Evolutionary conservation across 2,888 invertebrate species (phyloP).

Genomic region (Drosophila imparisetae): DNA sequence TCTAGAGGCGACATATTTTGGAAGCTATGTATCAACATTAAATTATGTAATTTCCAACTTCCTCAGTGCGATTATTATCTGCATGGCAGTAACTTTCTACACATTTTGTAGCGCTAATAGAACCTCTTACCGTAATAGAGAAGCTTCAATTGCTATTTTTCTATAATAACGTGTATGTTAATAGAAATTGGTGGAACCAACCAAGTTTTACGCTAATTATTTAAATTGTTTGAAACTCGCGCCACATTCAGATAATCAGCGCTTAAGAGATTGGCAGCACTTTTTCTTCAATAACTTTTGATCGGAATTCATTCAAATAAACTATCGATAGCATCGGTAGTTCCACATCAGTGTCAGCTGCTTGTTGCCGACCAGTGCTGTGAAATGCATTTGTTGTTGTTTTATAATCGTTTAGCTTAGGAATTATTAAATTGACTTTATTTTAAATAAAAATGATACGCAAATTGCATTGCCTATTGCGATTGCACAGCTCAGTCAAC

Average conservation of each 20-base stretch:
- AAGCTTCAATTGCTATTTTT: background rate
- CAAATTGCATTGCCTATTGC: slow-evolving; percentile 51
- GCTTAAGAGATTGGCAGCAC: slow-evolving; percentile 1
- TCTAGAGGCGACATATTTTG: background rate
- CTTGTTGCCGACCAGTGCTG: slow-evolving; percentile 36
- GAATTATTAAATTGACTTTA: slow-evolving; percentile 31
- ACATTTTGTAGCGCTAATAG: too few relatives aligned
- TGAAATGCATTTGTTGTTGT: slow-evolving; percentile 60
- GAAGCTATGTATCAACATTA: background rate
- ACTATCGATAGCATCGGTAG: slow-evolving; percentile 31
- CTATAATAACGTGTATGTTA: background rate
- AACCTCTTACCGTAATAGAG: too few relatives aligned
- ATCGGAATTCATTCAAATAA: background rate
- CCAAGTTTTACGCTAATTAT: background rate
- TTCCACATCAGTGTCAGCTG: slow-evolving; percentile 31
- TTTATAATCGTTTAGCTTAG: slow-evolving; percentile 60
- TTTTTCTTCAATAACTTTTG: background rate
- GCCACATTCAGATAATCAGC: too few relatives aligned
- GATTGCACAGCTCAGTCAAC: slow-evolving; percentile 37
- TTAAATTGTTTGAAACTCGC: background rate
- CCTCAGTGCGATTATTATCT: background rate
- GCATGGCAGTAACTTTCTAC: background rate
- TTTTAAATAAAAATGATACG: slow-evolving; percentile 69
- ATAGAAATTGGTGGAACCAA: background rate
- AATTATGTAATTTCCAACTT: background rate